A percentile compares a stretch with the other conserved stretches of the same genome.
These are phyloP conservation scores for Scaptomyza hsui DNA, from an alignment of 1,140 invertebrate genomes.

Conservation along the genomic window DNA sequence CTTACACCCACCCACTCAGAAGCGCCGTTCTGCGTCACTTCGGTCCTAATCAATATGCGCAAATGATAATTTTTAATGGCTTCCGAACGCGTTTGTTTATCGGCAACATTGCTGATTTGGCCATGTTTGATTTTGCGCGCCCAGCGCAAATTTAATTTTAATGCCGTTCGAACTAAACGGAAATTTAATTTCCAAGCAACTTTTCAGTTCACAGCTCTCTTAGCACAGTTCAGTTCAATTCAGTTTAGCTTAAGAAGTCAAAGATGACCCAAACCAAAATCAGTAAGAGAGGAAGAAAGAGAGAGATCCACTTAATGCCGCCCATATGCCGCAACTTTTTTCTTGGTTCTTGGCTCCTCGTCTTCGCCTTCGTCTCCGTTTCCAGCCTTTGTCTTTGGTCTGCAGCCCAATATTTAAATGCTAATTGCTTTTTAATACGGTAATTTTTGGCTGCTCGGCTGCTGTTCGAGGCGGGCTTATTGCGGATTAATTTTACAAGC, in stretches of 20 bases:
- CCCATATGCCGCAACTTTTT: conserved; percentile 25
- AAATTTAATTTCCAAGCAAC: conserved; percentile 79
- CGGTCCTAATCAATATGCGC: conserved; percentile 74
- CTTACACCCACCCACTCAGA: not conserved
- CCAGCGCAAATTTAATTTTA: conserved; percentile 76
- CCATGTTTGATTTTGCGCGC: conserved; percentile 54
- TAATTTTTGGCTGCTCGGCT: conserved; percentile 68
- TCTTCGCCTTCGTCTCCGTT: conserved; percentile 13
- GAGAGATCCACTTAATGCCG: conserved; percentile 39
- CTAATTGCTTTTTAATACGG: conserved; percentile 84
- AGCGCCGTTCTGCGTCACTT: not conserved
- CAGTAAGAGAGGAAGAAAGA: conserved; percentile 14
- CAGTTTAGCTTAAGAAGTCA: conserved; percentile 4
- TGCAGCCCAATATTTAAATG: conserved; percentile 66
- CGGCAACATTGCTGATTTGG: conserved; percentile 70
- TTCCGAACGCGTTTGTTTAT: conserved; percentile 78
- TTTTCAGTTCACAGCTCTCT: conserved; percentile 36
- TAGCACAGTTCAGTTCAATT: conserved; percentile 2
- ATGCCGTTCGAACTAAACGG: conserved; percentile 62
- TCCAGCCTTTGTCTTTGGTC: conserved; percentile 39
- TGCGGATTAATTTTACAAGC: conserved; percentile 83
- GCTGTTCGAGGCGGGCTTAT: conserved; percentile 72
- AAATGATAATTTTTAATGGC: conserved; percentile 82
- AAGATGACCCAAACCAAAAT: conserved; percentile 6
- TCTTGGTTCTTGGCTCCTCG: conserved; percentile 12